Base-by-base conservation (phyloP, 2,888 invertebrate genomes). In the Celastrina argiolus region DNA sequence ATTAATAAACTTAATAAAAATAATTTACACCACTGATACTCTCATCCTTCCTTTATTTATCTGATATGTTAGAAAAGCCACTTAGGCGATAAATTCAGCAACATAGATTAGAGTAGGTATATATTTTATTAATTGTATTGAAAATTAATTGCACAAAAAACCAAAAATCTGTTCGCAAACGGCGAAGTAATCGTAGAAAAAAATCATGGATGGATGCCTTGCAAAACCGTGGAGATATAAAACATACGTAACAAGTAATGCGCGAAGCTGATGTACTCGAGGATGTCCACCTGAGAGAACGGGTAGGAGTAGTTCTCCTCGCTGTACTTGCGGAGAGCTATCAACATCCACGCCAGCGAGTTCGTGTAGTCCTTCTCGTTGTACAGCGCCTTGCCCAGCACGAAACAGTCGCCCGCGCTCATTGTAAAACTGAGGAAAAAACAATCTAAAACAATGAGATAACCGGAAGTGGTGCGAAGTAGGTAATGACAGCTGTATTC, bases 201-300 rank as follows among this genome's bases (percentile, higher is more conserved):
- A 31, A 4, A 31, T 4, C 31, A 31, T 31, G 4, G 31, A 31
- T 6, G n/a, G n/a, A n/a, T 31, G 4, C 0, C 31, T 3, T 2
- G 31, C 6, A 45, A 18, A 18, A 45, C 45, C 0, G 16, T 10
- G 18, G 18, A 10, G 0, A 45, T 45, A 18, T 42, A 45, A 18
- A 45, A 8, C 45, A 22, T 78, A 96, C 97, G 97, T 90, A 96
- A 93, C 90, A 97, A 95, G 84, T 97, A 99, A 70, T 97, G 95
- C 12, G 98, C 96, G 89, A 98, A 99, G 28, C 98, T 97, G 70
- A 99, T 93, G 84, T 99, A 99, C 84, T 99, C 99, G 67, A 99
- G 88, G 73, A 99, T 95, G 78, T 98, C 97, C 64, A 94, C 94
- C 74, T 95, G 94, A 26, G 93, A 93, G 66, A 95, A 94, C 18